A percentile compares a stretch with the other conserved stretches of the same genome.
Conservation (phyloP, 2,888 invertebrate species). For the Hydriomena furcata region DNA sequence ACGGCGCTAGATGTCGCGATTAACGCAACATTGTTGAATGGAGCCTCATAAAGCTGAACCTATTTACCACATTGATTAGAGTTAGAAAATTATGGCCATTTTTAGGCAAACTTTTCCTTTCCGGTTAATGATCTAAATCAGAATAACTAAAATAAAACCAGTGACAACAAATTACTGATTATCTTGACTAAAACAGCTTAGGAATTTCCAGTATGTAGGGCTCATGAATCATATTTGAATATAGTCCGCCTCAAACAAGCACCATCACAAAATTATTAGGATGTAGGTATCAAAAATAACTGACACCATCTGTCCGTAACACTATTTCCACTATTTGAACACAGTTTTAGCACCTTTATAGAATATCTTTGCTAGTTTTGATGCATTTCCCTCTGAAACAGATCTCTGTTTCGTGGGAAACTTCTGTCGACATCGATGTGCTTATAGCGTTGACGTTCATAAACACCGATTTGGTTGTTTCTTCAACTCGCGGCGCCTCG, state of each 20-base stretch:
- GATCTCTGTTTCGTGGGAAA: conserved; percentile 94
- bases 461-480: conserved; percentile 65
- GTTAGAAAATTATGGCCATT: too few species aligned
- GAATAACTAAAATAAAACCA: too few species aligned
- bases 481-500: conserved; percentile 49
- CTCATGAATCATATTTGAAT: too few species aligned
- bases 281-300: not conserved
- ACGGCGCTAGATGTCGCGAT: conserved; percentile 15
- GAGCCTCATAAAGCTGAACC: too few species aligned
- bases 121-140: too few species aligned
- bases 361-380: conserved; percentile 82
- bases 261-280: conserved; percentile 4
- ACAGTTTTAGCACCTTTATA: conserved; percentile 68
- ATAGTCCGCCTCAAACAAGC: too few species aligned
- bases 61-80: too few species aligned
- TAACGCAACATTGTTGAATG: not conserved
- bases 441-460: conserved; percentile 83
- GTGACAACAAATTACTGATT: too few species aligned
- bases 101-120: too few species aligned
- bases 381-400: conserved; percentile 94
- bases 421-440: conserved; percentile 91
- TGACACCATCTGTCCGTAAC: conserved; percentile 13
- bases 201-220: too few species aligned
- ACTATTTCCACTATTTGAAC: conserved; percentile 61
- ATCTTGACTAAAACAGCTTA: too few species aligned